Conservation (phyloP, 1,140 invertebrate genomes). For the Agrilus planipennis region DNA sequence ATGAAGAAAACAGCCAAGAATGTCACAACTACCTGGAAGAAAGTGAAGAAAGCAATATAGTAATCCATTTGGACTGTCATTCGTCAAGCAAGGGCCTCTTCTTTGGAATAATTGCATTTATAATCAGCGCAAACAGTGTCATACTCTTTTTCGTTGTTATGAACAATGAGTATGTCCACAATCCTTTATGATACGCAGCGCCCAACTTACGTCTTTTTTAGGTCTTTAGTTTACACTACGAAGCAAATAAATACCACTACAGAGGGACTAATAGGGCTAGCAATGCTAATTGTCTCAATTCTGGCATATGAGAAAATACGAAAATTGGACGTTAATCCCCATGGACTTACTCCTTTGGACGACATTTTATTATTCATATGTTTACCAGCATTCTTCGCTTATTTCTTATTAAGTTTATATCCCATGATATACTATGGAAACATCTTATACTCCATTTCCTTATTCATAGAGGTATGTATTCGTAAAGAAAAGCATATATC, state of each 20-base stretch:
- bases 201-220: no score
- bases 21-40: constrained; percentile 28
- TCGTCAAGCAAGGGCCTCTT: constrained; percentile 60
- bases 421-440: constrained; percentile 44
- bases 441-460: constrained; percentile 38
- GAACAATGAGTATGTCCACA: constrained; percentile 38
- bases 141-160: constrained; percentile 58
- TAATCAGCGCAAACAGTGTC: constrained; percentile 48
- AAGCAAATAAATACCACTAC: constrained; percentile 38
- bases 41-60: constrained; percentile 43
- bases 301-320: constrained; percentile 39
- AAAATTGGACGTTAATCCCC: constrained; percentile 50
- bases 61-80: constrained; percentile 59
- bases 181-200: no score
- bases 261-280: constrained; percentile 36
- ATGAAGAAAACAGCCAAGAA: constrained; percentile 23
- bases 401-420: constrained; percentile 50
- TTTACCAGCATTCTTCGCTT: constrained; percentile 59
- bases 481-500: not conserved
- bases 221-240: no score
- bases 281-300: constrained; percentile 43
- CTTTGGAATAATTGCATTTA: constrained; percentile 50
- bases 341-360: constrained; percentile 54
- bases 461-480: constrained; percentile 42
- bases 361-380: constrained; percentile 59